phyloP scores from a whole-genome alignment of 2,888 invertebrate genomes.

The Caenorhabditis imperialis region DNA sequence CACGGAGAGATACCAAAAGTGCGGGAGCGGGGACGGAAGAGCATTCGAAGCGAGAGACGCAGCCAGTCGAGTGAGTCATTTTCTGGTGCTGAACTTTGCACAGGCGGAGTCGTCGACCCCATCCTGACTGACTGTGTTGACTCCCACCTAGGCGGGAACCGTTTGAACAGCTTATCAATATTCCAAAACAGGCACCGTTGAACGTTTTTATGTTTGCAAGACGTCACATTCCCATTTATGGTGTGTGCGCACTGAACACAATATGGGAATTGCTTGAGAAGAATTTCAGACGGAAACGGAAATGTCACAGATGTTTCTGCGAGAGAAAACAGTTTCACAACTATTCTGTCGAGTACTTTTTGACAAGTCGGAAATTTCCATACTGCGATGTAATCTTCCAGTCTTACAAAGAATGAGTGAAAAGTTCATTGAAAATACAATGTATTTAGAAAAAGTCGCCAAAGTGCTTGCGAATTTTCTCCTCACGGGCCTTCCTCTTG shows the following conservation, averaged over 20 bases:
- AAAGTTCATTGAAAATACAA: no score
- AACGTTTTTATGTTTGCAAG: slow-evolving; percentile 24
- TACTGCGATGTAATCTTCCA: no score
- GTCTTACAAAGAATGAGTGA: no score
- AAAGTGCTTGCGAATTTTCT: no score
- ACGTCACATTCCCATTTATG: slow-evolving; percentile 14
- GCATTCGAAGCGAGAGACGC: slow-evolving; percentile 22
- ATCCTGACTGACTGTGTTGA: slow-evolving; percentile 16
- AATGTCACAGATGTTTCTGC: neutral
- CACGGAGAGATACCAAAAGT: slow-evolving; percentile 40
- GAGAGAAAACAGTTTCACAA: no score
- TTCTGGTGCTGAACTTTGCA: slow-evolving; percentile 46
- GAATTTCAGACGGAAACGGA: neutral
- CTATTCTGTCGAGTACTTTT: no score
- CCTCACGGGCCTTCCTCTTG: no score
- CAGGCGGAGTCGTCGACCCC: slow-evolving; percentile 26
- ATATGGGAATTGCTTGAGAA: neutral
- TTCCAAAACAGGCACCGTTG: slow-evolving; percentile 19
- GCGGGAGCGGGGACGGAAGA: slow-evolving; percentile 9
- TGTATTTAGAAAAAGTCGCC: no score
- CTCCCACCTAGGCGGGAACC: slow-evolving; percentile 28
- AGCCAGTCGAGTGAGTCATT: slow-evolving; percentile 24
- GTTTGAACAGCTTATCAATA: slow-evolving; percentile 52
- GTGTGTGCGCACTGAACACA: slow-evolving; percentile 11
- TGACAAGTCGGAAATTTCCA: no score